A percentile compares a stretch with the other conserved stretches of the same genome.
phyloP scores from a whole-genome alignment of 2,888 invertebrate species.

The Heliconius ethilla region DNA sequence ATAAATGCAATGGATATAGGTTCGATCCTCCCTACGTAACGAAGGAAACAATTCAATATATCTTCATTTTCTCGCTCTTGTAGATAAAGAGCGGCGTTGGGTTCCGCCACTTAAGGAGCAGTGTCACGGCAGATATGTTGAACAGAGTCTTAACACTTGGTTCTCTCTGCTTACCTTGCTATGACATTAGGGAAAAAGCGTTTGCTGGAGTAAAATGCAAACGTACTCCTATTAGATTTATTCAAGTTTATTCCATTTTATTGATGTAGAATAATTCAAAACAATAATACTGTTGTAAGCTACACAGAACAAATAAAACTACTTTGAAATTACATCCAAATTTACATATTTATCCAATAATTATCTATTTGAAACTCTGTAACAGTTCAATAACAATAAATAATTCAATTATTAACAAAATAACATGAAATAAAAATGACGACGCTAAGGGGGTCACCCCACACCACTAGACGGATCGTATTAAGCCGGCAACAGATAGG shows the following conservation, averaged over 20 bases:
- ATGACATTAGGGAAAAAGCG: too few relatives aligned
- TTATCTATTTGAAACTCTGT: neutral
- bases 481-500: slow-evolving; percentile 81
- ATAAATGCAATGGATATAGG: neutral
- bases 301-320: neutral
- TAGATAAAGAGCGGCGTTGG: neutral
- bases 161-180: neutral
- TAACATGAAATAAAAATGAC: slow-evolving; percentile 45
- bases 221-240: too few relatives aligned
- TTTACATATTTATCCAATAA: neutral
- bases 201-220: too few relatives aligned
- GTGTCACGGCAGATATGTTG: neutral
- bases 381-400: neutral
- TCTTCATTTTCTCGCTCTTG: neutral
- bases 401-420: slow-evolving; percentile 9
- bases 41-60: neutral
- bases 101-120: neutral
- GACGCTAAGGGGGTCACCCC: slow-evolving; percentile 43
- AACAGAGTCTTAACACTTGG: too few relatives aligned
- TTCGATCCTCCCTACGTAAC: neutral
- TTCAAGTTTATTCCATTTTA: too few relatives aligned
- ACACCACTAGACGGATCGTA: slow-evolving; percentile 59
- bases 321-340: neutral
- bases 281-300: too few relatives aligned
- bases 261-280: too few relatives aligned